These are phyloP conservation scores for Morpho helenor DNA, from an alignment of 2,888 invertebrate genomes.

Conservation along the genomic window DNA sequence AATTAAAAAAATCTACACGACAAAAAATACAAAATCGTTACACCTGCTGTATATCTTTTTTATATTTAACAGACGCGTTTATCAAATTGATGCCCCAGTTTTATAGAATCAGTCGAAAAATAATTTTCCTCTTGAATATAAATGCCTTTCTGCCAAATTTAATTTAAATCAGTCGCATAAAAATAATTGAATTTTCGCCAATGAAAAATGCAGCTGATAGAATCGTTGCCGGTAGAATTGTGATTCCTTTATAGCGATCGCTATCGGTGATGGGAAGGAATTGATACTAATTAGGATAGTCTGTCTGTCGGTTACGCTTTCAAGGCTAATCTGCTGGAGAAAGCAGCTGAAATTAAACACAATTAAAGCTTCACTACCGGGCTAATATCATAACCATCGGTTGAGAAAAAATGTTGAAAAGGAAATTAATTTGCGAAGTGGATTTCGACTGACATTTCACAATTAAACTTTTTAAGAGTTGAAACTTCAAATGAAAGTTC, in stretches of 20 bases:
- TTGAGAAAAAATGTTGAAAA: no score
- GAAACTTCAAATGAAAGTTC: slow-evolving; percentile 17
- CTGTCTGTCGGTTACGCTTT: no score
- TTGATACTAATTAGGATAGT: no score
- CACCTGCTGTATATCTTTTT: neutral
- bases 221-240: neutral
- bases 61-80: neutral
- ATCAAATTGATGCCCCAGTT: no score
- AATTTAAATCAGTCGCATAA: slow-evolving; percentile 20
- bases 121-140: slow-evolving; percentile 6
- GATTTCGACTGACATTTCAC: slow-evolving; percentile 2
- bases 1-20: no score
- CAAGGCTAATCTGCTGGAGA: no score
- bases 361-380: no score
- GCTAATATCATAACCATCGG: no score
- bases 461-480: slow-evolving; percentile 11
- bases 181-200: slow-evolving; percentile 14
- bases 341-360: no score
- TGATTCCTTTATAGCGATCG: neutral
- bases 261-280: no score
- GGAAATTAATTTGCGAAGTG: neutral
- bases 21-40: no score
- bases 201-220: slow-evolving; percentile 14
- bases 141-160: slow-evolving; percentile 12
- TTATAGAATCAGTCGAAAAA: neutral